These are phyloP conservation scores for Apis cerana DNA, from an alignment of 1,140 invertebrate genomes.

Conservation along the genomic window DNA sequence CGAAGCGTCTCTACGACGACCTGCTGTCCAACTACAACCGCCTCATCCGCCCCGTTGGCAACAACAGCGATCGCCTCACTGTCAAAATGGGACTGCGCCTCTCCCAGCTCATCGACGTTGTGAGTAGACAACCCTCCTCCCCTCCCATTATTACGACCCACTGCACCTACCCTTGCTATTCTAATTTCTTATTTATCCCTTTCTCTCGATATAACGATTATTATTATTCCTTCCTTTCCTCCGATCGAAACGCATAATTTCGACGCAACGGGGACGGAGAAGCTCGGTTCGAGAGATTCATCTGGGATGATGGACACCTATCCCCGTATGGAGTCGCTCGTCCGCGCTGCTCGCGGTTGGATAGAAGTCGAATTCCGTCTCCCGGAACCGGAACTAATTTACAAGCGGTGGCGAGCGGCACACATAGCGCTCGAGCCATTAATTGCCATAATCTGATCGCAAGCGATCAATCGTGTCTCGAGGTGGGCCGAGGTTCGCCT, in stretches of 20 bases:
- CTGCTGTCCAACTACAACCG: conserved; percentile 98
- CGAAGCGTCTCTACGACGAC: conserved; percentile 97
- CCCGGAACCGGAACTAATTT: conserved; percentile 66
- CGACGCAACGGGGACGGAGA: no score
- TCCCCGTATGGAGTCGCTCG: conserved; percentile 19
- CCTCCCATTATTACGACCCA: neutral
- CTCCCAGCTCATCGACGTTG: conserved; percentile 99
- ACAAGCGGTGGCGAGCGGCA: conserved; percentile 53
- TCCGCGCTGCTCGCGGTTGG: conserved; percentile 58
- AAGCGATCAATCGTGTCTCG: conserved; percentile 63
- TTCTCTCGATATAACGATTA: no score
- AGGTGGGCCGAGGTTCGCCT: conserved; percentile 27
- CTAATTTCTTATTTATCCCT: no score
- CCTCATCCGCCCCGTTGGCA: conserved; percentile 97
- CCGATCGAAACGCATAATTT: no score
- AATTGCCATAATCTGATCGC: conserved; percentile 68
- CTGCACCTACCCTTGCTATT: no score
- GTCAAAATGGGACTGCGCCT: conserved; percentile 97
- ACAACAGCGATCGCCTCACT: conserved; percentile 97
- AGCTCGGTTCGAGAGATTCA: no score
- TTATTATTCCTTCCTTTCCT: no score
- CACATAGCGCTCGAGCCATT: conserved; percentile 59
- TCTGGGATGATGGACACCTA: no score
- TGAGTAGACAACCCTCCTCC: conserved; percentile 87
- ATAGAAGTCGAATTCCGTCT: conserved; percentile 62